These are phyloP conservation scores for Hyaena hyaena DNA, from an alignment of 2,113 vertebrate genomes.

Conservation along the genomic window DNA sequence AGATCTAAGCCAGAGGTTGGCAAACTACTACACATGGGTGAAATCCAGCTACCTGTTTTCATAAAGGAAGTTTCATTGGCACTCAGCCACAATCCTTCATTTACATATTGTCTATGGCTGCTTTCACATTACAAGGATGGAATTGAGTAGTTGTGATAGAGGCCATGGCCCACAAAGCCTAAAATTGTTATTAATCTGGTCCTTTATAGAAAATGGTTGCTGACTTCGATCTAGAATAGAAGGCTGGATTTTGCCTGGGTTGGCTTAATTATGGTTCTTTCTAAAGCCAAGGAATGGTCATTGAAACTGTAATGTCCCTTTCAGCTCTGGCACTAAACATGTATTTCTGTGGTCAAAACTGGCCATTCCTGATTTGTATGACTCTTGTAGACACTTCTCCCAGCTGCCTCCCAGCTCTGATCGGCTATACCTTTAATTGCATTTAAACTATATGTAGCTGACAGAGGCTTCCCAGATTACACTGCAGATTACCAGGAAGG, in stretches of 20 bases:
- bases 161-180: background rate
- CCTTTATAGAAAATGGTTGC: background rate
- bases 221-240: background rate
- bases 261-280: background rate
- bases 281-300: background rate
- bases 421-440: background rate
- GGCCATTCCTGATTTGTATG: background rate
- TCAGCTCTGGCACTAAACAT: background rate
- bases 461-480: conserved; percentile 21
- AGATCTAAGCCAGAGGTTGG: background rate
- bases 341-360: background rate
- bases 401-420: background rate
- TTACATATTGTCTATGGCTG: background rate
- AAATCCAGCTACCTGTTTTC: background rate
- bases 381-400: background rate
- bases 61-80: background rate
- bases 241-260: background rate
- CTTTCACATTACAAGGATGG: background rate
- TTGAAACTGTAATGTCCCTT: background rate
- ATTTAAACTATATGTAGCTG: background rate
- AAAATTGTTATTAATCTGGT: background rate
- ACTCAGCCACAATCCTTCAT: background rate
- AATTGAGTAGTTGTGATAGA: background rate
- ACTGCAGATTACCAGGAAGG: background rate
- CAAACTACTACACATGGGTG: background rate